Conservation (phyloP, 2,888 invertebrate species). For the Patella depressa region DNA sequence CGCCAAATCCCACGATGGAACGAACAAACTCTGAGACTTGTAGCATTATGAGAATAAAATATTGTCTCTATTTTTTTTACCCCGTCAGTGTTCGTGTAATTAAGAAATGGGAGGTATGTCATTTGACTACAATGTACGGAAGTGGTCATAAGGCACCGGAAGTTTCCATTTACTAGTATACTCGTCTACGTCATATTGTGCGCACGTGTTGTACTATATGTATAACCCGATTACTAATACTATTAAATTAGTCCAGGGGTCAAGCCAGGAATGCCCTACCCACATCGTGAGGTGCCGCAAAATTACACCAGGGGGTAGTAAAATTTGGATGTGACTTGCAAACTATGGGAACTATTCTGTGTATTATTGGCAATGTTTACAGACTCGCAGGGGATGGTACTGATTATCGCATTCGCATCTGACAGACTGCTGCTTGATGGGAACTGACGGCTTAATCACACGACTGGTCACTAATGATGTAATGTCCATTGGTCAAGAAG, state of each 20-base stretch:
- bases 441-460: not conserved
- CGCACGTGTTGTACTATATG: not conserved
- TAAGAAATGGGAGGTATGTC: not conserved
- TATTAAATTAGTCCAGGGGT: not conserved
- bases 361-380: constrained; percentile 2
- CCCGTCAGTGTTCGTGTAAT: too few relatives aligned
- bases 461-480: constrained; percentile 3
- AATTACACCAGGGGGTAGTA: constrained; percentile 10
- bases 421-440: not conserved
- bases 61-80: too few relatives aligned
- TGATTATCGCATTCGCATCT: constrained; percentile 1
- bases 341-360: constrained; percentile 8
- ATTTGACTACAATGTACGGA: constrained; percentile 6
- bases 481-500: not conserved
- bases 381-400: not conserved
- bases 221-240: constrained; percentile 4
- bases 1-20: too few relatives aligned
- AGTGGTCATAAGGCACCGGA: not conserved
- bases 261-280: constrained; percentile 1
- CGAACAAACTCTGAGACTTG: too few relatives aligned
- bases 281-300: constrained; percentile 3
- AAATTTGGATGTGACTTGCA: not conserved
- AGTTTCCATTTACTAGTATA: not conserved
- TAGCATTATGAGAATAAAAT: too few relatives aligned
- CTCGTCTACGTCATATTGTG: not conserved